Percentiles rank a stretch among this genome's conserved stretches.
Evolutionary conservation across 2,113 vertebrate species (phyloP).

Genomic region (Verasper variegatus): DNA sequence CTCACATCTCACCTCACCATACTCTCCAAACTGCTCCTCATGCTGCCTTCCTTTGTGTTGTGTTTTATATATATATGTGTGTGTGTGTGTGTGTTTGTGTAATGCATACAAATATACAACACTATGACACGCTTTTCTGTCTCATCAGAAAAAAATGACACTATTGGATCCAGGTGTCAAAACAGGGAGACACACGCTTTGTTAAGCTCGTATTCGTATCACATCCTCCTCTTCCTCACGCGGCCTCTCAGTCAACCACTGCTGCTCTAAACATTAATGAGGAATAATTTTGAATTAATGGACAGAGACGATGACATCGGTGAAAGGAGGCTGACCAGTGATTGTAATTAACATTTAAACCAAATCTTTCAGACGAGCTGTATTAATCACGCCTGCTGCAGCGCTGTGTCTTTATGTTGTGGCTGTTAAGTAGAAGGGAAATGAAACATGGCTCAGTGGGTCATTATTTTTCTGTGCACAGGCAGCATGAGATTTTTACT

Average conservation of each 20-base stretch:
- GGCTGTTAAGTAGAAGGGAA: conserved; percentile 22
- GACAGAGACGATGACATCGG: conserved; percentile 48
- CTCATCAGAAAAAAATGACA: conserved; percentile 1
- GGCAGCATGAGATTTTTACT: background rate
- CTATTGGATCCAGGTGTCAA: conserved; percentile 47
- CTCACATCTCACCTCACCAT: conserved; percentile 39
- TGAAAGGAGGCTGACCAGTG: conserved; percentile 61
- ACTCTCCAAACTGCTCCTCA: conserved; percentile 14
- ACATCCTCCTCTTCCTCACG: background rate
- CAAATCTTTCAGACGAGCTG: conserved; percentile 42
- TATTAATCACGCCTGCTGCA: conserved; percentile 45
- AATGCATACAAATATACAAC: conserved; percentile 33
- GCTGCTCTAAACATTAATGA: conserved; percentile 62
- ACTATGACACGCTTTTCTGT: conserved; percentile 26
- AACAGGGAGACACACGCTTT: conserved; percentile 31
- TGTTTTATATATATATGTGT: too few relatives aligned
- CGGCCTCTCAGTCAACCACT: conserved; percentile 42
- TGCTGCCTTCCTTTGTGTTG: conserved; percentile 6
- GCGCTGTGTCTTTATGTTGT: conserved; percentile 42
- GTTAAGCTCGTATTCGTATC: conserved; percentile 30
- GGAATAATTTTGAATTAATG: conserved; percentile 56
- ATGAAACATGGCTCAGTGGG: conserved; percentile 9
- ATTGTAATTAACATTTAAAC: conserved; percentile 64
- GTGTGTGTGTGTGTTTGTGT: conserved; percentile 32
- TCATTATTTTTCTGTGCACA: conserved; percentile 24